These are phyloP conservation scores for Entomyzon cyanotis DNA, from an alignment of 2,113 vertebrate species.

Conservation along the genomic window DNA sequence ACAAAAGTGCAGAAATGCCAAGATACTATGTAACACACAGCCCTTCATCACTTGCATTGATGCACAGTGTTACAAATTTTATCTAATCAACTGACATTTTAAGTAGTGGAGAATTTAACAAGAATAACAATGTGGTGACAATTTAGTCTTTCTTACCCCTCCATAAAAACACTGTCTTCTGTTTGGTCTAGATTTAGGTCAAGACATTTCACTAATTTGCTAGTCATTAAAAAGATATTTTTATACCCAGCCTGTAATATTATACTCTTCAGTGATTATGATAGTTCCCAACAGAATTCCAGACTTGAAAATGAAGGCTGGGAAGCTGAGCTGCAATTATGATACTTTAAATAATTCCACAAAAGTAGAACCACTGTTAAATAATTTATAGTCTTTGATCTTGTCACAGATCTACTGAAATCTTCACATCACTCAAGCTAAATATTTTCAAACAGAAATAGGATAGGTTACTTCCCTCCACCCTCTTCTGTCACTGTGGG, in stretches of 20 bases:
- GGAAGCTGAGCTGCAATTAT: conserved; percentile 86
- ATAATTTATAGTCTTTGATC: conserved; percentile 86
- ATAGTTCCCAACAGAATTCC: conserved; percentile 88
- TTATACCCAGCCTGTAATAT: conserved; percentile 87
- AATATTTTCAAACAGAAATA: conserved; percentile 82
- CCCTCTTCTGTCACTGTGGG: background rate
- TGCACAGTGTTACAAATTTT: conserved; percentile 66
- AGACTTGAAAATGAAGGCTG: conserved; percentile 81
- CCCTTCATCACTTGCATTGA: conserved; percentile 61
- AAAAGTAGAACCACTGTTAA: conserved; percentile 89
- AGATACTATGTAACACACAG: conserved; percentile 28
- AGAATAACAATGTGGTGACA: conserved; percentile 78
- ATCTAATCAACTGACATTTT: conserved; percentile 75
- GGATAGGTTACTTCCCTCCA: conserved; percentile 55
- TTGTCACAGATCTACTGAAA: conserved; percentile 81
- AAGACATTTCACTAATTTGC: conserved; percentile 85
- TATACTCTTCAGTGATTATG: conserved; percentile 85
- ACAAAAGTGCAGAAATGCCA: conserved; percentile 60
- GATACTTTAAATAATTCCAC: conserved; percentile 94
- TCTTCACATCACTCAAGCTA: conserved; percentile 81
- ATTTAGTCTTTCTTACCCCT: conserved; percentile 68
- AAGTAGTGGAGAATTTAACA: conserved; percentile 73
- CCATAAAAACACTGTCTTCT: conserved; percentile 79
- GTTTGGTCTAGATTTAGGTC: conserved; percentile 84
- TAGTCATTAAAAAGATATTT: conserved; percentile 90